These are phyloP conservation scores for Crotalus viridis DNA, from an alignment of 2,113 vertebrate genomes.

Conservation along the genomic window DNA sequence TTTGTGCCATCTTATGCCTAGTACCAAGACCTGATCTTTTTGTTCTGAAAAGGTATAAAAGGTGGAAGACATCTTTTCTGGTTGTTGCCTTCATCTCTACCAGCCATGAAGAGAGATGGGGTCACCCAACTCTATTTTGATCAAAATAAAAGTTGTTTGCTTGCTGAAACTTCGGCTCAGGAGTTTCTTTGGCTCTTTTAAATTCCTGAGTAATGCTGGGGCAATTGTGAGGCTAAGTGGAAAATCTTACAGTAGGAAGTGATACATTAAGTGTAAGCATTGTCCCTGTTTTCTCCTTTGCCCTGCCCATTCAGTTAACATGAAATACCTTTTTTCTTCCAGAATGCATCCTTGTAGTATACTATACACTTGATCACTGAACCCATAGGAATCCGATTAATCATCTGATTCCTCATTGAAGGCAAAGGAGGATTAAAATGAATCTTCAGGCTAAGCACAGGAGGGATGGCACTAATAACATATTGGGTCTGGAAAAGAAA, in stretches of 20 bases:
- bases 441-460: slow-evolving; percentile 85
- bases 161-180: too few relatives aligned
- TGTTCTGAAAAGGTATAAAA: too few relatives aligned
- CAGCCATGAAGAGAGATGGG: too few relatives aligned
- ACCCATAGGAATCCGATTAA: slow-evolving; percentile 90
- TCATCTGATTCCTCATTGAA: slow-evolving; percentile 90
- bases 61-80: too few relatives aligned
- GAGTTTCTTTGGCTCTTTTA: too few relatives aligned
- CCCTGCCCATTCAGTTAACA: slow-evolving; percentile 30
- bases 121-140: too few relatives aligned
- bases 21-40: too few relatives aligned
- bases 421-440: slow-evolving; percentile 92
- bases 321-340: slow-evolving; percentile 87
- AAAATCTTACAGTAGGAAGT: neutral
- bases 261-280: neutral
- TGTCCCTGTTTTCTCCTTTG: neutral
- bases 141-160: too few relatives aligned
- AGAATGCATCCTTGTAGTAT: slow-evolving; percentile 94
- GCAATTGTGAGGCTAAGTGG: too few relatives aligned
- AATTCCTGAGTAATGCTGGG: too few relatives aligned
- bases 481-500: slow-evolving; percentile 82
- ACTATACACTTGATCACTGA: slow-evolving; percentile 97
- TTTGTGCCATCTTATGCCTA: too few relatives aligned
- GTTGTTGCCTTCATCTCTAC: too few relatives aligned
- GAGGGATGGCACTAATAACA: slow-evolving; percentile 86